These are phyloP conservation scores for Heliconius himera DNA, from an alignment of 1,140 invertebrate species.

Conservation along the genomic window DNA sequence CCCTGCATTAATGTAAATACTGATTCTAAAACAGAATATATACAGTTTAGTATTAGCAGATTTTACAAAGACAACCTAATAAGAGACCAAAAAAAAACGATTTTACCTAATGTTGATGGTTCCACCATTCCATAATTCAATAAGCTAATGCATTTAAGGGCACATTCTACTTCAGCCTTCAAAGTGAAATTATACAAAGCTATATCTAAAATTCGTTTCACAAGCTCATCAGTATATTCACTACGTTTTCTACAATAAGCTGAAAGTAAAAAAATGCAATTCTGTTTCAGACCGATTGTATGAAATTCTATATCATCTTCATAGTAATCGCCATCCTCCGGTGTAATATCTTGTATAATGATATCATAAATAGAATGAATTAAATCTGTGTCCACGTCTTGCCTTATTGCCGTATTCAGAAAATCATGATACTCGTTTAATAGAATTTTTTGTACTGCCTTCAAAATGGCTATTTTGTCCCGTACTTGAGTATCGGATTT, in stretches of 20 bases:
- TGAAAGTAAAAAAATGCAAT: constrained; percentile 58
- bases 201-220: constrained; percentile 61
- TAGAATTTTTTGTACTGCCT: constrained; percentile 51
- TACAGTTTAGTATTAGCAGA: background rate
- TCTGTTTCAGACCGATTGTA: constrained; percentile 52
- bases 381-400: constrained; percentile 52
- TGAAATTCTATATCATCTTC: constrained; percentile 57
- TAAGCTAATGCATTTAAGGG: constrained; percentile 56
- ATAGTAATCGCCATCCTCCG: constrained; percentile 51
- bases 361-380: constrained; percentile 61
- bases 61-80: constrained; percentile 3
- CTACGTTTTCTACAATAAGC: constrained; percentile 57
- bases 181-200: constrained; percentile 58
- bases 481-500: constrained; percentile 47
- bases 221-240: constrained; percentile 57
- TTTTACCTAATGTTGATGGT: constrained; percentile 58
- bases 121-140: constrained; percentile 50
- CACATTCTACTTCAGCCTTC: constrained; percentile 53
- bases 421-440: constrained; percentile 52
- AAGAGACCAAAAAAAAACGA: constrained; percentile 21
- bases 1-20: constrained; percentile 61
- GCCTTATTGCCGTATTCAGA: constrained; percentile 47
- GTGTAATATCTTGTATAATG: constrained; percentile 46
- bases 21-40: constrained; percentile 48
- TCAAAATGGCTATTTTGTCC: constrained; percentile 52